Conservation (phyloP, 2,888 invertebrate species). For the Acanthacorydalis orientalis region DNA sequence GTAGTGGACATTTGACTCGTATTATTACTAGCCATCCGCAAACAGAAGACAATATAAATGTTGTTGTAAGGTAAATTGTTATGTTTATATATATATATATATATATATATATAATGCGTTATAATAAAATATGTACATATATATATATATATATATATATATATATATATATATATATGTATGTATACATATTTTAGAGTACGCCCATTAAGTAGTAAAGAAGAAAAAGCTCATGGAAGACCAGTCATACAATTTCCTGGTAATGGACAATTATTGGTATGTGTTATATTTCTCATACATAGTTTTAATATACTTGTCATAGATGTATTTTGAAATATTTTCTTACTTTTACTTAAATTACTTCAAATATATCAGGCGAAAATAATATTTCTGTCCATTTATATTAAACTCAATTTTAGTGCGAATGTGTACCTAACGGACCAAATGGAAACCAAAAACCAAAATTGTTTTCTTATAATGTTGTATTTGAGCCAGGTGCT, state of each 20-base stretch:
- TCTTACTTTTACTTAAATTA: too few species aligned
- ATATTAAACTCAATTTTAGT: constrained; percentile 17
- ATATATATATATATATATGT: constrained; percentile 9
- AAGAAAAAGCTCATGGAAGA: constrained; percentile 49
- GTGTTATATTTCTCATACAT: background rate
- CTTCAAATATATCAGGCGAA: background rate
- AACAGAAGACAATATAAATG: constrained; percentile 73
- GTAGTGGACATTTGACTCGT: constrained; percentile 25
- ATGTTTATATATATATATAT: constrained; percentile 8
- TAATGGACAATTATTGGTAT: constrained; percentile 62
- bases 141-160: constrained; percentile 8
- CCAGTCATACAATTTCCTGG: constrained; percentile 71
- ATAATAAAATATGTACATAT: too few species aligned
- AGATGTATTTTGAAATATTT: too few species aligned
- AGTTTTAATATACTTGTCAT: too few species aligned
- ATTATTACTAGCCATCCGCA: constrained; percentile 32
- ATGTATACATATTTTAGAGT: constrained; percentile 38
- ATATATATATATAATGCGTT: constrained; percentile 1
- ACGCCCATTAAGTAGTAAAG: constrained; percentile 62
- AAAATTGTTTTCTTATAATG: constrained; percentile 86
- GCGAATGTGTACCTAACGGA: constrained; percentile 30
- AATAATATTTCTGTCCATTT: background rate
- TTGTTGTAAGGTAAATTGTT: constrained; percentile 59
- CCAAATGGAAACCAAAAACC: constrained; percentile 46
- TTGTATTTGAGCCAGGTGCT: constrained; percentile 84